A percentile compares a stretch with the other conserved stretches of the same genome.
Conservation (phyloP, 2,888 invertebrate species). For the Xanthorhoe spadicearia region DNA sequence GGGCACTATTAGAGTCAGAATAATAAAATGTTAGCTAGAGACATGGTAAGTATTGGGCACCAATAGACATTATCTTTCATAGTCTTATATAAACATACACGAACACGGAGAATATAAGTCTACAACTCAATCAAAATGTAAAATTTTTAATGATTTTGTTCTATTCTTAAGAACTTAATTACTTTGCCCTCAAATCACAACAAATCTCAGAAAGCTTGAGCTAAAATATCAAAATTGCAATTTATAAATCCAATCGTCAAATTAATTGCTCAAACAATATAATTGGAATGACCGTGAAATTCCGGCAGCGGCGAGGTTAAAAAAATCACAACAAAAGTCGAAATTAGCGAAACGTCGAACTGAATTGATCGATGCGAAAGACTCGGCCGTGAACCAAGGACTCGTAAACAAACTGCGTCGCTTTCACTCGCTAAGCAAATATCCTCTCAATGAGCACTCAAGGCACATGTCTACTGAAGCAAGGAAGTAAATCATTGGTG, state of each 20-base stretch:
- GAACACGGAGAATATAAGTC: too few relatives aligned
- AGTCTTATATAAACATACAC: too few relatives aligned
- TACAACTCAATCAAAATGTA: too few relatives aligned
- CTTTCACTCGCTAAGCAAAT: constrained; percentile 45
- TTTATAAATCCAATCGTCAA: constrained; percentile 10
- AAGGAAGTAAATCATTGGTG: not conserved
- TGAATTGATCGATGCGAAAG: constrained; percentile 32
- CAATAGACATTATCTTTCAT: too few relatives aligned
- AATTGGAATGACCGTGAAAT: constrained; percentile 30
- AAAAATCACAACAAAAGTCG: constrained; percentile 32
- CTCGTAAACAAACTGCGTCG: constrained; percentile 27
- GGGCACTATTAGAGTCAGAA: too few relatives aligned
- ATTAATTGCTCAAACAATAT: constrained; percentile 21
- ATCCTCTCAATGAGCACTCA: constrained; percentile 28
- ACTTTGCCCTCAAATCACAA: not conserved
- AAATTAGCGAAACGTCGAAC: constrained; percentile 33
- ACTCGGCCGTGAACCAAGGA: constrained; percentile 34
- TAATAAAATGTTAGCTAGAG: too few relatives aligned
- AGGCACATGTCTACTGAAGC: constrained; percentile 15
- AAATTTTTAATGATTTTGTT: too few relatives aligned
- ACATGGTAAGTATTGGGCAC: too few relatives aligned
- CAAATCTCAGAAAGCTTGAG: not conserved
- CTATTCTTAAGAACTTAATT: not conserved
- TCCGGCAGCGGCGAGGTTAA: constrained; percentile 25
- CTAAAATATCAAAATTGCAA: not conserved